Evolutionary conservation across 1,140 invertebrate species (phyloP).

Genomic region (Lutraria rhynchaena): DNA sequence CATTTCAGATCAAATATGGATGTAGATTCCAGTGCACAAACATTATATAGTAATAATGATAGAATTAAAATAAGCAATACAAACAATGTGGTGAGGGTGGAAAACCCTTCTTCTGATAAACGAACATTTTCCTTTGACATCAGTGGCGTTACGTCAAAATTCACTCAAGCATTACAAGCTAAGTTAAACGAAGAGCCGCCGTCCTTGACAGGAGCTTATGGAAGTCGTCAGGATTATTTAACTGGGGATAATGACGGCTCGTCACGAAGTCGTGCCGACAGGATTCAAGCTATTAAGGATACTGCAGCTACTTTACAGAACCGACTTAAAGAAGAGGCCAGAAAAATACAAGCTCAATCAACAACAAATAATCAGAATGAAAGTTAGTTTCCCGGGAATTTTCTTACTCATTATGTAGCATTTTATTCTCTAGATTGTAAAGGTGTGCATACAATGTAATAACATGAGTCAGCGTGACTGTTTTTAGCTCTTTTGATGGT

Average conservation of each 20-base stretch:
- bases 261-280: constrained; percentile 66
- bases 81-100: constrained; percentile 1
- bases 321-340: constrained; percentile 69
- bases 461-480: too few species aligned
- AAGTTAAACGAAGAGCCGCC: constrained; percentile 55
- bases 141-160: constrained; percentile 69
- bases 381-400: too few species aligned
- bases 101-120: constrained; percentile 44
- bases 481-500: too few species aligned
- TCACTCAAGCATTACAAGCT: constrained; percentile 70
- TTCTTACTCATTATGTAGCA: neutral
- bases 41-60: constrained; percentile 33
- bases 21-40: constrained; percentile 22
- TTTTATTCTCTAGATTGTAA: neutral
- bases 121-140: constrained; percentile 70
- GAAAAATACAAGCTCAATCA: constrained; percentile 59
- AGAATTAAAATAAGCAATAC: constrained; percentile 18
- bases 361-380: constrained; percentile 9
- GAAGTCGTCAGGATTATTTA: constrained; percentile 17
- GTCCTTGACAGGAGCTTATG: constrained; percentile 41
- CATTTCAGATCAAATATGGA: constrained; percentile 49
- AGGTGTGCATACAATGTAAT: too few species aligned
- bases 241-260: constrained; percentile 33
- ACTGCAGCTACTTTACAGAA: constrained; percentile 74
- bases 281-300: constrained; percentile 75